Percentiles rank a stretch among this genome's conserved stretches.
Conservation (phyloP, 1,140 invertebrate genomes). For the Dysdera silvatica region DNA sequence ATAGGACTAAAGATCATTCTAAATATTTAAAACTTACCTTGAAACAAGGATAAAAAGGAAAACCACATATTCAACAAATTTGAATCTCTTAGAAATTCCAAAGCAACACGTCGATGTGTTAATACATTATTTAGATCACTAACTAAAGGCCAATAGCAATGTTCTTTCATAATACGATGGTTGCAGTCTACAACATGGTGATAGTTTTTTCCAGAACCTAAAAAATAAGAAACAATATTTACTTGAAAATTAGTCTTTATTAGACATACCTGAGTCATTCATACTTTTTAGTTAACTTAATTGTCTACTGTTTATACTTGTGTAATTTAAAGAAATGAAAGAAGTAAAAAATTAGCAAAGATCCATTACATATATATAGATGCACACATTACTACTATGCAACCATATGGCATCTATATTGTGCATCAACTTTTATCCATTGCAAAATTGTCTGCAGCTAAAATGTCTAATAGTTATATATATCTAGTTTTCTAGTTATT, state of each 20-base stretch:
- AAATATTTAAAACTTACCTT: conserved; percentile 55
- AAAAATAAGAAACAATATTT: not conserved
- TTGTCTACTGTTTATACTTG: not conserved
- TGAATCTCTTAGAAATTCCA: conserved; percentile 79
- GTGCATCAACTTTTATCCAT: no score
- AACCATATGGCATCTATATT: no score
- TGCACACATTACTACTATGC: no score
- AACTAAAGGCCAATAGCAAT: conserved; percentile 95
- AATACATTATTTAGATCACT: conserved; percentile 96
- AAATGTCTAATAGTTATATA: no score
- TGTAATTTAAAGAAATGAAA: not conserved
- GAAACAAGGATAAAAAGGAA: conserved; percentile 82
- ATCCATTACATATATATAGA: no score
- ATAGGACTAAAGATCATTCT: not conserved
- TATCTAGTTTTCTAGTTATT: no score
- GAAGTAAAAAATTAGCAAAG: no score
- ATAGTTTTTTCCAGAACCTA: conserved; percentile 24
- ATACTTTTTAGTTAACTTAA: no score
- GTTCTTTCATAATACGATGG: conserved; percentile 86
- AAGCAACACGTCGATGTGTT: conserved; percentile 78
- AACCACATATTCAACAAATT: conserved; percentile 89
- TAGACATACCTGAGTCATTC: no score
- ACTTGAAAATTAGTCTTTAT: not conserved
- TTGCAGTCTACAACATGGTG: conserved; percentile 81
- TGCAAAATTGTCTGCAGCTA: no score